Conservation (phyloP, 2,113 vertebrate genomes). For the Podiceps cristatus region DNA sequence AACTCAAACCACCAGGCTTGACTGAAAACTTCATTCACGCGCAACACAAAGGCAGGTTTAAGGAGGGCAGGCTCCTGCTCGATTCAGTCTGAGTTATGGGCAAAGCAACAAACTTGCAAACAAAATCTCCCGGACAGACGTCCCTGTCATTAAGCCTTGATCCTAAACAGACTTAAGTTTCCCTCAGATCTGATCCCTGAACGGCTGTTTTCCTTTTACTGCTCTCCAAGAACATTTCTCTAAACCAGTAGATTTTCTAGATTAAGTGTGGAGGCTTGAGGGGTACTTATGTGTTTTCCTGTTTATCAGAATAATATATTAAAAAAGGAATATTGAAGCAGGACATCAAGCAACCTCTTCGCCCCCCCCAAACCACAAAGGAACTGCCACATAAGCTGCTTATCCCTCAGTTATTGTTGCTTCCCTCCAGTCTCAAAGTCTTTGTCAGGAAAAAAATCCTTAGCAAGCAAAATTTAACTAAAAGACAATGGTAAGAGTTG, state of each 20-base stretch:
- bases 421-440: conserved; percentile 48
- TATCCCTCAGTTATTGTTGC: neutral
- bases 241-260: conserved; percentile 3
- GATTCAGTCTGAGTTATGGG: rapidly evolving
- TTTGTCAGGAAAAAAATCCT: conserved; percentile 25
- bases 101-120: neutral
- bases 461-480: conserved; percentile 36
- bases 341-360: neutral
- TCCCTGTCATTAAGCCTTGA: neutral
- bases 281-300: neutral
- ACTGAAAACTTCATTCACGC: neutral
- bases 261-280: neutral
- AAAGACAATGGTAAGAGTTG: conserved; percentile 33
- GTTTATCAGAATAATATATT: neutral
- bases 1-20: neutral
- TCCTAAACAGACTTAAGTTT: neutral
- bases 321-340: neutral
- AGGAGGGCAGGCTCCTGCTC: neutral
- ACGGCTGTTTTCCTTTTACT: conserved; percentile 49
- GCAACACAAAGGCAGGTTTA: rapidly evolving
- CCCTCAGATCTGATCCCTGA: neutral
- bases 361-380: neutral
- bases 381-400: conserved; percentile 18
- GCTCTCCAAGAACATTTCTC: conserved; percentile 22
- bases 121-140: neutral